A percentile compares a stretch with the other conserved stretches of the same genome.
Conservation (phyloP, 2,113 vertebrate genomes). For the Galeopterus variegatus region DNA sequence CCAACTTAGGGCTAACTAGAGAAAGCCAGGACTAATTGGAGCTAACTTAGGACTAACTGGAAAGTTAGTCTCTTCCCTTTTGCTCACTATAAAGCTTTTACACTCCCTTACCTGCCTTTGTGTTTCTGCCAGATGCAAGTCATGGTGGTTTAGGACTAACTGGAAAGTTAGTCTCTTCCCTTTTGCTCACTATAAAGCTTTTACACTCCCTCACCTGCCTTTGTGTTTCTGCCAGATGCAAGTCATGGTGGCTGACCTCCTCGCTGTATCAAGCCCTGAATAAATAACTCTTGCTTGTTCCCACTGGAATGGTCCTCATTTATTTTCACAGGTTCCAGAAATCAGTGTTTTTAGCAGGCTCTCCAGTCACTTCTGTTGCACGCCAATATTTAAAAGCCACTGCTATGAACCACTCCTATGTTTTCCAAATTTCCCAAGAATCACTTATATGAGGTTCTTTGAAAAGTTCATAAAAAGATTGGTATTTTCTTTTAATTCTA, state of each 20-base stretch:
- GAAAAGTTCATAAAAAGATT: too few relatives aligned
- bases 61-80: neutral
- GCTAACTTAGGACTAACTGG: too few relatives aligned
- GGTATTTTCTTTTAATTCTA: too few relatives aligned
- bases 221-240: constrained; percentile 35
- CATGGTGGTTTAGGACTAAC: too few relatives aligned
- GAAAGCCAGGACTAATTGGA: neutral
- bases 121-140: constrained; percentile 31
- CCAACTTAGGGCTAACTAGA: neutral
- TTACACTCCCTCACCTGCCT: neutral
- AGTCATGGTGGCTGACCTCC: neutral
- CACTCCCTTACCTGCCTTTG: neutral
- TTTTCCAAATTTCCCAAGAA: neutral
- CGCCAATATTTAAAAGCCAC: neutral
- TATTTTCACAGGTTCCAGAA: neutral
- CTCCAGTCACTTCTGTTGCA: neutral
- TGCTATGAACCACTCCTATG: neutral
- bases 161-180: neutral
- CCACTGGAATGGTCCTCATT: neutral
- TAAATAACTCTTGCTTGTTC: neutral
- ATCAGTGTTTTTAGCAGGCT: neutral
- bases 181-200: constrained; percentile 4
- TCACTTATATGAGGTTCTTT: neutral
- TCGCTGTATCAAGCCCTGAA: neutral
- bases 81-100: neutral